These are phyloP conservation scores for Tetragonula carbonaria DNA, from an alignment of 2,888 invertebrate genomes.

Conservation along the genomic window DNA sequence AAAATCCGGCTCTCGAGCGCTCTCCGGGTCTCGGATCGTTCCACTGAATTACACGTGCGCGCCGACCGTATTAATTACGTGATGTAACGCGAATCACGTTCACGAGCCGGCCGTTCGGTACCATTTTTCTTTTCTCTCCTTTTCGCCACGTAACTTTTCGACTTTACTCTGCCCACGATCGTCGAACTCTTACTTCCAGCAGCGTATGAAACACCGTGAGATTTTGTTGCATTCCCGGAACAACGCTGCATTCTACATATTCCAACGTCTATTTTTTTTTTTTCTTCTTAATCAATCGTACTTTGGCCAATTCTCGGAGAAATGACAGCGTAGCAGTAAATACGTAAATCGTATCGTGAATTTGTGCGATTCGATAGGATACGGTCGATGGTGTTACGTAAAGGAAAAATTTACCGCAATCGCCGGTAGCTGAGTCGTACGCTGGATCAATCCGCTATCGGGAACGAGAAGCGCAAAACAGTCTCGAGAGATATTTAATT, in stretches of 20 bases:
- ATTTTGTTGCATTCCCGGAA: slow-evolving; percentile 11
- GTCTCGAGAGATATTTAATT: slow-evolving; percentile 31
- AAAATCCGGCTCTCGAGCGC: slow-evolving; percentile 42
- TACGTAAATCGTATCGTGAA: slow-evolving; percentile 2
- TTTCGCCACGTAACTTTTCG: slow-evolving; percentile 11
- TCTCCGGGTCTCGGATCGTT: slow-evolving; percentile 61
- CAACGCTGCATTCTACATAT: neutral
- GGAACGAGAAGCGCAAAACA: slow-evolving; percentile 13
- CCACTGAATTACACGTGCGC: slow-evolving; percentile 71
- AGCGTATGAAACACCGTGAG: neutral
- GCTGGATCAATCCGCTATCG: slow-evolving; percentile 24
- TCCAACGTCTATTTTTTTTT: neutral
- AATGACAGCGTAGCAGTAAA: neutral
- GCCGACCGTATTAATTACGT: slow-evolving; percentile 81
- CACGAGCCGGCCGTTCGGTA: slow-evolving; percentile 15
- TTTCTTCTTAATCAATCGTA: neutral
- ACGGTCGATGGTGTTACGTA: slow-evolving; percentile 27
- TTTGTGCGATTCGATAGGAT: slow-evolving; percentile 34
- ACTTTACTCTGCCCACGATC: slow-evolving; percentile 6
- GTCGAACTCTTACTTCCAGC: neutral
- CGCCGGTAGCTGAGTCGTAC: neutral
- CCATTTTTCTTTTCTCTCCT: slow-evolving; percentile 7
- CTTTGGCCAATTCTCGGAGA: neutral
- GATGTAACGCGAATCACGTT: slow-evolving; percentile 76
- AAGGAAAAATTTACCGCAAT: slow-evolving; percentile 48